Conservation (phyloP, 1,140 invertebrate species). For the Dendroctonus ponderosae region DNA sequence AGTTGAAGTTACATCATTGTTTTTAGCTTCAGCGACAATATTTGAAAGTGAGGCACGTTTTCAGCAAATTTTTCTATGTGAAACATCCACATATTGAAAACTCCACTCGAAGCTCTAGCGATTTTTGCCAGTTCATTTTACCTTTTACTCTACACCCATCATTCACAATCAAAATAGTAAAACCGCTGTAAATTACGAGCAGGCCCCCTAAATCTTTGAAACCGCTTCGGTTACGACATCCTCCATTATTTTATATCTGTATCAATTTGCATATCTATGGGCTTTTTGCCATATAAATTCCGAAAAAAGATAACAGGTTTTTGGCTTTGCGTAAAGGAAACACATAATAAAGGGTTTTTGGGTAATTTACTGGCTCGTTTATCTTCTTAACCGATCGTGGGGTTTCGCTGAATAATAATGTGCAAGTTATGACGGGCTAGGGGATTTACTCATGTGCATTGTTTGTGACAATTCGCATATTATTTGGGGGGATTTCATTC, state of each 20-base stretch:
- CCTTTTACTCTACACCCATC: neutral
- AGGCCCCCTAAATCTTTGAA: slow-evolving; percentile 4
- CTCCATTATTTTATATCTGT: slow-evolving; percentile 9
- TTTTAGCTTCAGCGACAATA: too few species aligned
- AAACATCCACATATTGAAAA: too few species aligned
- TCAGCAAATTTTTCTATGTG: too few species aligned
- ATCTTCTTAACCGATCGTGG: neutral
- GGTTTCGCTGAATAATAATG: neutral
- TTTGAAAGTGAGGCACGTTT: too few species aligned
- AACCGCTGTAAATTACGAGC: neutral
- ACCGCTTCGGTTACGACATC: slow-evolving; percentile 5
- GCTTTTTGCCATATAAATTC: slow-evolving; percentile 5
- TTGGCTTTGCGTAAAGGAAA: neutral
- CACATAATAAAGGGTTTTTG: neutral
- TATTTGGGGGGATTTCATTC: too few species aligned
- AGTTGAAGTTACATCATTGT: too few species aligned
- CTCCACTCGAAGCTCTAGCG: too few species aligned
- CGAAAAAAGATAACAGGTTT: slow-evolving; percentile 5
- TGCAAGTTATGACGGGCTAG: neutral
- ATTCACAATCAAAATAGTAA: slow-evolving; percentile 1
- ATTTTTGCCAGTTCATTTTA: neutral
- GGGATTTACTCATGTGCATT: too few species aligned
- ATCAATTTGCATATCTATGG: slow-evolving; percentile 12
- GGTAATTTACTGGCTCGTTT: neutral
- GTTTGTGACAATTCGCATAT: too few species aligned